Evolutionary conservation across 92 coral and sea anemone species (phyloP), one percentile per base, ranked within the genome.

Genomic region (Scolanthus callimorphus): DNA sequence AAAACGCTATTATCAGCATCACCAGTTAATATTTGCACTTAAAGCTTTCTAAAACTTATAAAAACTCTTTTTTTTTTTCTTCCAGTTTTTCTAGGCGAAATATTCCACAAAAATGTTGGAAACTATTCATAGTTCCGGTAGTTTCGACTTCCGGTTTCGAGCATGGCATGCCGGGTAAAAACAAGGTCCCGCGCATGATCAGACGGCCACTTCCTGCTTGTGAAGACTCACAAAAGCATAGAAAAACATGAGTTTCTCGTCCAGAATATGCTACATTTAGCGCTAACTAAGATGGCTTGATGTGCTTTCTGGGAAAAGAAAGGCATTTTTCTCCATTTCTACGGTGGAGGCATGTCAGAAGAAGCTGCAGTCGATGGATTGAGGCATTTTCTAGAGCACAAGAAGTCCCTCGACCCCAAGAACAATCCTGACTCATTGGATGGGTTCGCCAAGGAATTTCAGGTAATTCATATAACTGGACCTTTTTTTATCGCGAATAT

Each of bases 381-480:
- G 63, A 48, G 57, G 38, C 31, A 51, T 25, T 87, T 87, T 27
- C 71, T 87, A 22, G 55, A 71, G 34, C 95, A 82, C 38, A 81
- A 84, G 13, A 71, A 64, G 31, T 63, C 67, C 26, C 66, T 87
- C 3, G 77, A 73, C 17, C 95, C 90, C 1, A 55, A 66, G 1
- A 78, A 73, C 69, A 83, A 73, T 30, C 67, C 82, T 0, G 77
- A 58, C 31, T 47, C 77, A 53, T 80, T 77, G 57, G 82, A 87
- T 49, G 98, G 98, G 17, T 92, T 88, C 67, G 84, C 92, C 10
- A 71, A 73, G 45, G 98, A 92, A 67, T 92, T 92, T 67, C 91
- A 73, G 90, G 98, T 92, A 65, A 43, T n/a, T n/a, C n/a, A n/a
- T n/a, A n/a, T n/a, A n/a, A n/a, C n/a, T n/a, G n/a, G n/a, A n/a